Conservation (phyloP, 2,888 invertebrate genomes). For the Rhogogaster chlorosoma region DNA sequence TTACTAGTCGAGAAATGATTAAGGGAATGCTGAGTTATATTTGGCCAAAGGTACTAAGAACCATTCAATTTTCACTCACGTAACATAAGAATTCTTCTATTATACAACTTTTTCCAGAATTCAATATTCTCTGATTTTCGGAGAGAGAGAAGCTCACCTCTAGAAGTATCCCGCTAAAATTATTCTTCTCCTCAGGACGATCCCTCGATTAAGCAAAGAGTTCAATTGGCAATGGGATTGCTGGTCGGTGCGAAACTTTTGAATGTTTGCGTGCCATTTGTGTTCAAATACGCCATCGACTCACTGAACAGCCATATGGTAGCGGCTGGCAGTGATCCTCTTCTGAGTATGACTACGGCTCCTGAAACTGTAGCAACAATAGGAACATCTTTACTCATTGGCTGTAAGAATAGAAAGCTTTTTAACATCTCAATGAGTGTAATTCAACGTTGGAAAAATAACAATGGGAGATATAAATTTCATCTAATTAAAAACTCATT, state of each 20-base stretch:
- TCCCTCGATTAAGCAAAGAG: constrained; percentile 86
- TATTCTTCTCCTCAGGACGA: constrained; percentile 82
- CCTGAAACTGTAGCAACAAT: constrained; percentile 89
- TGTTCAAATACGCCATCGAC: constrained; percentile 97
- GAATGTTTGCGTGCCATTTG: constrained; percentile 96
- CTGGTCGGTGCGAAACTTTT: constrained; percentile 91
- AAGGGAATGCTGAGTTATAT: constrained; percentile 94
- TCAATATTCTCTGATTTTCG: constrained; percentile 33
- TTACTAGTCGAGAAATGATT: constrained; percentile 89
- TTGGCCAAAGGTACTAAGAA: constrained; percentile 90
- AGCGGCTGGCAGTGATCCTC: constrained; percentile 78
- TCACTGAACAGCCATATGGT: constrained; percentile 85
- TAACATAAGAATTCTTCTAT: constrained; percentile 71
- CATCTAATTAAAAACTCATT: neutral
- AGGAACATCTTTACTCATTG: constrained; percentile 89
- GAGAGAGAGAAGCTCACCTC: neutral
- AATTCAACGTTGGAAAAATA: neutral
- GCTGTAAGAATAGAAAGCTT: constrained; percentile 84
- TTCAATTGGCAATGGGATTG: constrained; percentile 90
- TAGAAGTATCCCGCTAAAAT: neutral
- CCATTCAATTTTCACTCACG: neutral
- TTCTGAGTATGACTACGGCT: constrained; percentile 88
- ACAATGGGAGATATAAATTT: neutral
- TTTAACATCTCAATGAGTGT: constrained; percentile 12
- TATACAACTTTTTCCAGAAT: constrained; percentile 60